Base-by-base conservation (phyloP, 2,888 invertebrate genomes). In the Archips crataeganus region DNA sequence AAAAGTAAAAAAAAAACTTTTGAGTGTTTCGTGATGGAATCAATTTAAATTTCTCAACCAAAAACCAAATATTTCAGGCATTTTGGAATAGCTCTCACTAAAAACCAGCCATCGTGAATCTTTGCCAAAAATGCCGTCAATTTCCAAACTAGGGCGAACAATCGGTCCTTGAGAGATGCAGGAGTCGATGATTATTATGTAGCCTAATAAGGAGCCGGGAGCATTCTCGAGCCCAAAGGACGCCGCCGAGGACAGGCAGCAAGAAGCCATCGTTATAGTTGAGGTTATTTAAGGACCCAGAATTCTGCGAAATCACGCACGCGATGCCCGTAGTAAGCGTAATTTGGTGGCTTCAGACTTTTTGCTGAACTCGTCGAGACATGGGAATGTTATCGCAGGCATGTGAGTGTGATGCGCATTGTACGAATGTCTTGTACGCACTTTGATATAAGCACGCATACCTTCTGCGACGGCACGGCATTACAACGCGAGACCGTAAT, bases 101-200 rank as follows among this genome's bases (percentile, higher is more conserved):
- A 74, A 74, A 74, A 72, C 5, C 36, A 70, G 51, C 70, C 62
- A 39, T 76, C 71, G 72, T 76, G 76, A 78, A 78, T 79, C 76
- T 74, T 79, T 78, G 77, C 82, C 83, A 85, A 87, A 91, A 91
- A 90, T 88, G 86, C 80, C 77, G 80, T 78, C 82, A 82, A 83
- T 88, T 84, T 86, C 93, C 93, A 94, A 93, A 93, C 88, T 90
- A 85, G 91, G 90, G 82, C 85, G 86, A 87, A 93, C 93, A 94
- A 94, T 93, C 92, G 91, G 80, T 82, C 80, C 82, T 83, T 82
- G 79, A 81, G 78, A 83, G 81, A 87, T 82, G 82, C 84, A 80
- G 86, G 83, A 87, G 84, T 86, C 86, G 87, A 85, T 82, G 85
- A 85, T 88, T 86, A 90, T 91, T 91, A 90, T 91, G 87, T 87